These are phyloP conservation scores for Neuroterus valhalla DNA, from an alignment of 1,140 invertebrate species.

Conservation along the genomic window DNA sequence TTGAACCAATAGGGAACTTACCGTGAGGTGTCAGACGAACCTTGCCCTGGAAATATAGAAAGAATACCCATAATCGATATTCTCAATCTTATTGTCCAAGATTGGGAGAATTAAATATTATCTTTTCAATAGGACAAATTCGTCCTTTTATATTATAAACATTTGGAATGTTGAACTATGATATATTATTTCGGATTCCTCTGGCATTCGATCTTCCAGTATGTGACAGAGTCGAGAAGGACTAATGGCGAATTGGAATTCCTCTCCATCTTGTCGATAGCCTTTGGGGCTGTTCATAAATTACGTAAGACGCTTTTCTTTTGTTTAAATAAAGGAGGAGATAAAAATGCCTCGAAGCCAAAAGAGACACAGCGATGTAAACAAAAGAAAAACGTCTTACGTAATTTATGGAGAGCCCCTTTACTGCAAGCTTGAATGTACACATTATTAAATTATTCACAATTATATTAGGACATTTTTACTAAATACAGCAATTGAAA, in stretches of 20 bases:
- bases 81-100: conserved; percentile 34
- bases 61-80: conserved; percentile 13
- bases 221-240: conserved; percentile 50
- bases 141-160: background rate
- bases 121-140: conserved; percentile 11
- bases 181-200: conserved; percentile 29
- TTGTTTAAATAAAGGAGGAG: too few relatives aligned
- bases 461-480: too few relatives aligned
- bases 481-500: too few relatives aligned
- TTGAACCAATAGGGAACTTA: conserved; percentile 32
- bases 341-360: too few relatives aligned
- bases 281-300: too few relatives aligned
- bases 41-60: conserved; percentile 30
- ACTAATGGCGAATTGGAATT: conserved; percentile 50
- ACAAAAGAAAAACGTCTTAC: too few relatives aligned
- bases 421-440: background rate
- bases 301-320: too few relatives aligned
- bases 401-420: too few relatives aligned
- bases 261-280: conserved; percentile 44
- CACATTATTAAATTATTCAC: too few relatives aligned
- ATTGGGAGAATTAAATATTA: conserved; percentile 31
- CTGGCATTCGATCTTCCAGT: conserved; percentile 38
- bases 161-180: background rate
- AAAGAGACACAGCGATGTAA: too few relatives aligned
- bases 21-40: conserved; percentile 35